Conservation (phyloP, 2,113 vertebrate species). For the Bubo blakistoni region DNA sequence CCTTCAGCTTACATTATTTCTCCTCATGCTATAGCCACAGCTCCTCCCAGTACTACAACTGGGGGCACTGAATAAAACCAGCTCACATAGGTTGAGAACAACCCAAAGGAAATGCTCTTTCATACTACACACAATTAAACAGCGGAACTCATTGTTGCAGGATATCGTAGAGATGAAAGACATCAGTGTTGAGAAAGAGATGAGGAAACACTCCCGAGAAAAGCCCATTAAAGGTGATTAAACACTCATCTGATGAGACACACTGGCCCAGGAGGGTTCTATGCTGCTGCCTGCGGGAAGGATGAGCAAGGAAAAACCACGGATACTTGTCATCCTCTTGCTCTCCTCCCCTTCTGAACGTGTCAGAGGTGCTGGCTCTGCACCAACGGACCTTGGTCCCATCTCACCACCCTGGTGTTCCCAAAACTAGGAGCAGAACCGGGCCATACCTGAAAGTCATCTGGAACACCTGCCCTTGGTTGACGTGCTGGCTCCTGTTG, state of each 20-base stretch:
- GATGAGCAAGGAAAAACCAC: not conserved
- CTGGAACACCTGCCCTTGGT: conserved; percentile 96
- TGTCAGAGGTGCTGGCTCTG: not conserved
- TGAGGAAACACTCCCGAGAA: not conserved
- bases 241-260: not conserved
- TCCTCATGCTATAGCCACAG: not conserved
- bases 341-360: not conserved
- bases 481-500: conserved; percentile 92
- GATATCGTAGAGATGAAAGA: not conserved
- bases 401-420: not conserved
- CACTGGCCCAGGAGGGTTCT: not conserved
- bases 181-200: not conserved
- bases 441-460: conserved; percentile 92
- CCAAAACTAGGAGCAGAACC: not conserved
- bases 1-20: not conserved
- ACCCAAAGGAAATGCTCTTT: not conserved
- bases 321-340: not conserved
- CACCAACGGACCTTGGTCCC: not conserved
- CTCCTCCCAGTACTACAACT: not conserved
- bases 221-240: not conserved
- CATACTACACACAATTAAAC: fast-evolving
- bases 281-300: not conserved
- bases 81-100: not conserved
- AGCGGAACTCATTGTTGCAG: fast-evolving
- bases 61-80: not conserved